These are phyloP conservation scores for Linepithema humile DNA, from an alignment of 1,140 invertebrate genomes.

Conservation along the genomic window DNA sequence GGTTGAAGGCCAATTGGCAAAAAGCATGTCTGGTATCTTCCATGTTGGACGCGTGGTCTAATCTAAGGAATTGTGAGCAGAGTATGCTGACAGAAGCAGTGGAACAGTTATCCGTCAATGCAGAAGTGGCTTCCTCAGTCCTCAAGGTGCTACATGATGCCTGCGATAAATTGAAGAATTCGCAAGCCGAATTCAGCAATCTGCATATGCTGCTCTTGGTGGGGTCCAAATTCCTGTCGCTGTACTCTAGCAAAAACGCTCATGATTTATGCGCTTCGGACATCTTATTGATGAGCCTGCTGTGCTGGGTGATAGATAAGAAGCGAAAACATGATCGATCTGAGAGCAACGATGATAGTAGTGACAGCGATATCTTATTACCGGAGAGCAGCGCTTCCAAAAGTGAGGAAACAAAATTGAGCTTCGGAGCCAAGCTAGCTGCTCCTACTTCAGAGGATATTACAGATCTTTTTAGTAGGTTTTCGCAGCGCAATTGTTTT, in stretches of 20 bases:
- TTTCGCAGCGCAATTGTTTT: background rate
- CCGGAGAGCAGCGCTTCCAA: slow-evolving; percentile 64
- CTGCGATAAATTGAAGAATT: slow-evolving; percentile 86
- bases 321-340: slow-evolving; percentile 51
- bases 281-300: slow-evolving; percentile 88
- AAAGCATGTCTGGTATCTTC: slow-evolving; percentile 85
- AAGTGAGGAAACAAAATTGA: slow-evolving; percentile 66
- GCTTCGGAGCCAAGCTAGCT: slow-evolving; percentile 71
- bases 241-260: slow-evolving; percentile 90
- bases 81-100: slow-evolving; percentile 89
- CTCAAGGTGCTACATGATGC: slow-evolving; percentile 87
- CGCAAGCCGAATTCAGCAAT: slow-evolving; percentile 85
- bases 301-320: slow-evolving; percentile 84
- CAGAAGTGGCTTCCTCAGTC: slow-evolving; percentile 87
- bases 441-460: slow-evolving; percentile 82
- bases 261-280: slow-evolving; percentile 88
- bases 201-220: slow-evolving; percentile 90
- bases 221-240: slow-evolving; percentile 90
- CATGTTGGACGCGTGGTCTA: slow-evolving; percentile 86
- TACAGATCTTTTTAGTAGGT: slow-evolving; percentile 80
- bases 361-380: slow-evolving; percentile 74
- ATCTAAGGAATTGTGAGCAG: slow-evolving; percentile 86
- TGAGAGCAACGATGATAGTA: slow-evolving; percentile 69
- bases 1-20: slow-evolving; percentile 86
- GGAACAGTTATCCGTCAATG: slow-evolving; percentile 90